Evolutionary conservation across 37 sponge, comb jelly and placozoan species (phyloP), one percentile per base, ranked within the genome.

Genomic region (Mnemiopsis leidyi): DNA sequence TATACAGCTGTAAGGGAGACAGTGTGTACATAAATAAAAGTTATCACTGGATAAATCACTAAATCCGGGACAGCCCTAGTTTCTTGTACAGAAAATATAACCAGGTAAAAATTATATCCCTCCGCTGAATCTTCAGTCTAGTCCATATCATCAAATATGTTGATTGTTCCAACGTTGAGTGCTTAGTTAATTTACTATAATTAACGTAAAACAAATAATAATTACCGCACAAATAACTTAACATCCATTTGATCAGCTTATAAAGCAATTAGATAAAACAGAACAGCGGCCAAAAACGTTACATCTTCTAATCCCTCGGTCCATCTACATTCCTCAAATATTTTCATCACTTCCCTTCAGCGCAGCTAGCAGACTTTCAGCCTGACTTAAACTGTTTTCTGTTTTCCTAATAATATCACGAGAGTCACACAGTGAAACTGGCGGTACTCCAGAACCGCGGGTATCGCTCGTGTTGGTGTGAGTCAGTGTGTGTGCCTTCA

Each of bases 401-500:
- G 61, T 48, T 48, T 48, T 48, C 13, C 61, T 48, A 48, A 48
- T 48, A 13, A 48, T 5, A 48, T 48, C 61, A 48, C 61, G n/a
- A n/a, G n/a, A n/a, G n/a, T n/a, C n/a, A n/a, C n/a, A n/a, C n/a
- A n/a, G n/a, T n/a, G n/a, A n/a, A n/a, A n/a, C n/a, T n/a, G n/a
- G n/a, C n/a, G n/a, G n/a, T n/a, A n/a, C n/a, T n/a, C n/a, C n/a
- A n/a, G n/a, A n/a, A n/a, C n/a, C n/a, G n/a, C n/a, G n/a, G n/a
- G n/a, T n/a, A n/a, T n/a, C n/a, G n/a, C n/a, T n/a, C n/a, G n/a
- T n/a, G n/a, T 5, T 48, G 61, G 61, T 48, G 61, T 85, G 90
- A 1, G 90, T 85, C 26, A 85, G 48, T 9, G 39, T 0, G n/a
- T 85, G 90, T 2, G 90, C 40, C 26, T 85, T 85, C 35, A 85